Conservation (phyloP, 2,113 vertebrate genomes). For the Colinus virginianus region DNA sequence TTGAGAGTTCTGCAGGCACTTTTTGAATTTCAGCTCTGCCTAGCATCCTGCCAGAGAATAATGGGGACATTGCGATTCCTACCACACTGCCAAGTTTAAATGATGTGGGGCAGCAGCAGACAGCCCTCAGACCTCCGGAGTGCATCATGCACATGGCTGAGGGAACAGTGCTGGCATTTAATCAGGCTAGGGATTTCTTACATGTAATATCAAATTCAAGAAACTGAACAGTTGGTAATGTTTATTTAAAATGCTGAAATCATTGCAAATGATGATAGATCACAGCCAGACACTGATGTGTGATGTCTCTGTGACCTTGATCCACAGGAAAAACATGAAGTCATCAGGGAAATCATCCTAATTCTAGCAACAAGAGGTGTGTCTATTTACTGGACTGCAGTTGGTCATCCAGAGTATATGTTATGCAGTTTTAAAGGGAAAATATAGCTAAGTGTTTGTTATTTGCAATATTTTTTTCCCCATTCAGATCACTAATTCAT, state of each 20-base stretch:
- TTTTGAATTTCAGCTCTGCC: not conserved
- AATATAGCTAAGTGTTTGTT: not conserved
- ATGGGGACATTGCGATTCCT: accelerated
- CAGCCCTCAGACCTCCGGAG: accelerated
- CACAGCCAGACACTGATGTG: not conserved
- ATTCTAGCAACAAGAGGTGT: not conserved
- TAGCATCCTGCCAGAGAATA: not conserved
- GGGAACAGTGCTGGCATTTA: not conserved
- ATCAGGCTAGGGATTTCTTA: not conserved
- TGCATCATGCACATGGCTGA: accelerated
- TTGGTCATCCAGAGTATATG: not conserved
- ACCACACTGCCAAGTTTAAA: not conserved
- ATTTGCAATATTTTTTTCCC: not conserved
- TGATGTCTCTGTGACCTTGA: not conserved
- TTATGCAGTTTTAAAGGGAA: not conserved
- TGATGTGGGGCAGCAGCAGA: not conserved
- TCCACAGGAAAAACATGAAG: not conserved
- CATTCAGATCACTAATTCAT: not conserved
- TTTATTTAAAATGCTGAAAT: slow-evolving; percentile 29
- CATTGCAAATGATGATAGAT: not conserved
- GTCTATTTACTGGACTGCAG: not conserved
- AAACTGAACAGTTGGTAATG: slow-evolving; percentile 2
- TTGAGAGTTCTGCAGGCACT: not conserved
- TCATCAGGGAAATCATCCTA: not conserved
- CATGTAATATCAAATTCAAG: not conserved